These are phyloP conservation scores for Trachelus iudaicus DNA, from an alignment of 2,888 invertebrate genomes.

Conservation along the genomic window DNA sequence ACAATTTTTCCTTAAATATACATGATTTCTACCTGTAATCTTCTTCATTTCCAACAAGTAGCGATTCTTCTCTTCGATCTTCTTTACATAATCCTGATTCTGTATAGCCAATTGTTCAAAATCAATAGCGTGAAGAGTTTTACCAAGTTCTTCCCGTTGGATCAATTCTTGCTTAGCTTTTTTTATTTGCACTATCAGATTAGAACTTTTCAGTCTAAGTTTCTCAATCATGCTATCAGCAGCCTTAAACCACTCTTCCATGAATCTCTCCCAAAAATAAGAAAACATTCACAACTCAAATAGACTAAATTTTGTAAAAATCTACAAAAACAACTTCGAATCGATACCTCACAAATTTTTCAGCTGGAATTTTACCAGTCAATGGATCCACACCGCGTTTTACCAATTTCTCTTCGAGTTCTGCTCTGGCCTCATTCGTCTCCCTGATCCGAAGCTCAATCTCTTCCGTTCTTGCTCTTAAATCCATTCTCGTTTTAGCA, in stretches of 20 bases:
- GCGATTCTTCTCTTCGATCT: slow-evolving; percentile 69
- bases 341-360: slow-evolving; percentile 66
- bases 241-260: slow-evolving; percentile 72
- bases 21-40: slow-evolving; percentile 67
- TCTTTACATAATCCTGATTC: slow-evolving; percentile 67
- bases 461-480: slow-evolving; percentile 71
- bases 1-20: background rate
- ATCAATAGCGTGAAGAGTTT: slow-evolving; percentile 72
- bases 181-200: slow-evolving; percentile 68
- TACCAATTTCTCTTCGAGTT: slow-evolving; percentile 69
- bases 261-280: slow-evolving; percentile 61
- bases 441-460: slow-evolving; percentile 68
- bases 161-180: slow-evolving; percentile 70
- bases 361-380: slow-evolving; percentile 73
- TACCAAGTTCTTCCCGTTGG: slow-evolving; percentile 71
- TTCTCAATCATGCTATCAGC: slow-evolving; percentile 71
- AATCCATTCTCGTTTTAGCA: slow-evolving; percentile 62
- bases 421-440: slow-evolving; percentile 65
- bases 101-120: slow-evolving; percentile 75
- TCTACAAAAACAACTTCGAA: background rate
- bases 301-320: background rate
- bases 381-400: slow-evolving; percentile 69
- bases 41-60: slow-evolving; percentile 71
- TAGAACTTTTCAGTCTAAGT: slow-evolving; percentile 70
- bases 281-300: background rate